Evolutionary conservation across 2,113 vertebrate species (phyloP).

Genomic region (Eptatretus burgeri): DNA sequence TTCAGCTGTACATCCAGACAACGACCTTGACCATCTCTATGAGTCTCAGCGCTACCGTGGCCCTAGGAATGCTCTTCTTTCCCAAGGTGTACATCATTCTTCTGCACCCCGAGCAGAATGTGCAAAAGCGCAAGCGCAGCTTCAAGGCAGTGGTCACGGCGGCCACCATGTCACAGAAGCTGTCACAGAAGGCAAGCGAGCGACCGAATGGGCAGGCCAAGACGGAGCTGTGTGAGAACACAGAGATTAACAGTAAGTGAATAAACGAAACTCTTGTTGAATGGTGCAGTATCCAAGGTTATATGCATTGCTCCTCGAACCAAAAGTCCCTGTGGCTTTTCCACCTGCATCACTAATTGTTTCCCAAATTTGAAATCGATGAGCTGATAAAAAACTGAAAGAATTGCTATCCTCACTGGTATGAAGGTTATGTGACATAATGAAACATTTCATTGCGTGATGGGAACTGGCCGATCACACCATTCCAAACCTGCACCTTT

Average conservation of each 20-base stretch:
- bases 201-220: conserved; percentile 80
- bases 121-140: conserved; percentile 77
- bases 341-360: too few species aligned
- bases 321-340: too few species aligned
- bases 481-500: too few species aligned
- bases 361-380: too few species aligned
- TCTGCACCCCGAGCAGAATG: conserved; percentile 82
- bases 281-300: too few species aligned
- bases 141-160: conserved; percentile 80
- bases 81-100: conserved; percentile 89
- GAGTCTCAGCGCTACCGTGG: conserved; percentile 76
- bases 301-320: too few species aligned
- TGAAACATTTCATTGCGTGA: too few species aligned
- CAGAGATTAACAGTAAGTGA: conserved; percentile 50
- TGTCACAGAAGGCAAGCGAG: conserved; percentile 55
- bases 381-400: too few species aligned
- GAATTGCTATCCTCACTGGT: too few species aligned
- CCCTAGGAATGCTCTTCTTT: conserved; percentile 91
- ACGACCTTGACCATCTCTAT: conserved; percentile 80
- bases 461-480: too few species aligned
- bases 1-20: conserved; percentile 81
- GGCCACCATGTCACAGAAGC: conserved; percentile 89
- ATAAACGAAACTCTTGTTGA: too few species aligned
- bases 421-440: too few species aligned
- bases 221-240: conserved; percentile 68